Evolutionary conservation across 1,140 invertebrate genomes (phyloP).

Genomic region (Ectropis grisescens): DNA sequence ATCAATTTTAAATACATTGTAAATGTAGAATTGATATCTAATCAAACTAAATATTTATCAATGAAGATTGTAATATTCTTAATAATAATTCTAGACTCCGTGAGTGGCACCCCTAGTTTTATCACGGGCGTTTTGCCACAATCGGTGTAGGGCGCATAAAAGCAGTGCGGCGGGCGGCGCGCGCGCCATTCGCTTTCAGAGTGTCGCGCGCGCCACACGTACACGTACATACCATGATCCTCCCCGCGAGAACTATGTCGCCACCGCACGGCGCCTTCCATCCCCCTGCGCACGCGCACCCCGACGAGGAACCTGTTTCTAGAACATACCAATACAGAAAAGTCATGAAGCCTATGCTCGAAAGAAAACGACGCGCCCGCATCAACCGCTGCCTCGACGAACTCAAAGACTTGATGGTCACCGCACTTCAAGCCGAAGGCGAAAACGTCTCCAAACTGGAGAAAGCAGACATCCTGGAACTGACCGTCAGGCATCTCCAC

Average conservation of each 20-base stretch:
- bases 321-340: slow-evolving; percentile 92
- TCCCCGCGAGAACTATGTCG: slow-evolving; percentile 54
- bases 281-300: slow-evolving; percentile 41
- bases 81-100: no score
- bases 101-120: slow-evolving; percentile 59
- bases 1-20: no score
- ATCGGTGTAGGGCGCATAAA: slow-evolving; percentile 65
- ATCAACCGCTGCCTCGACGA: slow-evolving; percentile 95
- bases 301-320: slow-evolving; percentile 81
- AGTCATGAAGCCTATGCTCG: slow-evolving; percentile 96
- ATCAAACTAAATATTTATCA: no score
- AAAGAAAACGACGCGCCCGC: slow-evolving; percentile 90
- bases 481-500: slow-evolving; percentile 91
- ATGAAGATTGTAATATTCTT: no score
- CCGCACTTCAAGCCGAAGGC: slow-evolving; percentile 86
- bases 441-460: slow-evolving; percentile 95
- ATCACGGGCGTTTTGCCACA: slow-evolving; percentile 67
- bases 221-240: slow-evolving; percentile 32
- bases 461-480: slow-evolving; percentile 96
- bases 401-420: slow-evolving; percentile 92
- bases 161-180: slow-evolving; percentile 40
- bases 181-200: slow-evolving; percentile 58
- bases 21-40: no score
- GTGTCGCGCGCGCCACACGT: slow-evolving; percentile 48
- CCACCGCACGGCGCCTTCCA: slow-evolving; percentile 60